phyloP scores from a whole-genome alignment of 2,888 invertebrate species.

The Microplitis manilae region DNA sequence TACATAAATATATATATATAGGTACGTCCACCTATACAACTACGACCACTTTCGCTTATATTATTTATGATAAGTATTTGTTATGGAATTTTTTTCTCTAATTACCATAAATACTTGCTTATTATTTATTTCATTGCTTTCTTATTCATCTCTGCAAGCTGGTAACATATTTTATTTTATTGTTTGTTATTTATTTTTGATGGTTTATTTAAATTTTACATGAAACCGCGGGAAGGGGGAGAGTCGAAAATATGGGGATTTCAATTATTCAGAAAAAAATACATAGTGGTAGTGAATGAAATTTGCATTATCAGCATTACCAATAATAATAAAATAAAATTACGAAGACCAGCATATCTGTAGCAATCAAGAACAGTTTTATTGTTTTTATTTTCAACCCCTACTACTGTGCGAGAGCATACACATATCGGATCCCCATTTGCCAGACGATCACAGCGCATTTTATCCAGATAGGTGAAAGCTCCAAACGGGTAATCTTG shows the following conservation, averaged over 20 bases:
- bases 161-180: background rate
- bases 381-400: slow-evolving; percentile 7
- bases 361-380: slow-evolving; percentile 11
- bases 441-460: slow-evolving; percentile 35
- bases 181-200: background rate
- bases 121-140: background rate
- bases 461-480: slow-evolving; percentile 25
- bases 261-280: background rate
- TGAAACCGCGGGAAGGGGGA: too few species aligned
- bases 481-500: slow-evolving; percentile 41
- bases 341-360: background rate
- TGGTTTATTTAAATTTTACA: background rate
- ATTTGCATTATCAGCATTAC: background rate
- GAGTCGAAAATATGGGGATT: background rate
- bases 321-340: slow-evolving; percentile 19
- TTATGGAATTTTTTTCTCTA: slow-evolving; percentile 3
- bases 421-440: slow-evolving; percentile 42
- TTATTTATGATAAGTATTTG: background rate
- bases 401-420: slow-evolving; percentile 19
- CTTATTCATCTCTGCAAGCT: background rate
- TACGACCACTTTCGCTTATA: background rate
- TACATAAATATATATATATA: background rate
- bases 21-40: too few species aligned
- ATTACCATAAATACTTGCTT: slow-evolving; percentile 3
- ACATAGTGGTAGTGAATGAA: too few species aligned